Evolutionary conservation across 53 echinoderm and acorn worm genomes (phyloP).

Genomic region (Mesocentrotus franciscanus): DNA sequence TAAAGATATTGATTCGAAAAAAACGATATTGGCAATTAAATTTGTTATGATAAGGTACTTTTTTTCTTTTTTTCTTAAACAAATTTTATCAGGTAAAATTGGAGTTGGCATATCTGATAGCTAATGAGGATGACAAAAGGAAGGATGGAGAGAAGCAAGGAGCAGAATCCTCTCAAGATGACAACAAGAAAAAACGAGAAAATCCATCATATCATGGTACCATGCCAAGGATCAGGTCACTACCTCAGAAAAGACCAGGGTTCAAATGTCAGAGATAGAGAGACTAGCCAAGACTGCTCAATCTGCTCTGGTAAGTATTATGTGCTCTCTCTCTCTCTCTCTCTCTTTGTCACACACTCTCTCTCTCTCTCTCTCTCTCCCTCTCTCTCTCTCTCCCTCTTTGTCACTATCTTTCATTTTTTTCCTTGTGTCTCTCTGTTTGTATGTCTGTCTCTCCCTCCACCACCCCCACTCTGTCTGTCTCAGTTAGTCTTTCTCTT

Average conservation of each 20-base stretch:
- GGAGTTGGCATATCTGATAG: slow-evolving; percentile 49
- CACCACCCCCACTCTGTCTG: neutral
- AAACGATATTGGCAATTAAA: neutral
- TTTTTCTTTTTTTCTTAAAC: too few species aligned
- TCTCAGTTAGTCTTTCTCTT: neutral
- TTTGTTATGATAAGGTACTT: neutral
- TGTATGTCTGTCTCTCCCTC: neutral
- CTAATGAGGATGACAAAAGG: slow-evolving; percentile 36
- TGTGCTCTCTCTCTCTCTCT: neutral
- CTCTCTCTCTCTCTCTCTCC: neutral
- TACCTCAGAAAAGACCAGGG: slow-evolving; percentile 48
- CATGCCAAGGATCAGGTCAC: slow-evolving; percentile 20
- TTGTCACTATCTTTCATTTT: neutral
- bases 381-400: neutral
- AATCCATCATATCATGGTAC: neutral
- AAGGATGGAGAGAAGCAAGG: neutral
- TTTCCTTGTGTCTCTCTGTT: neutral
- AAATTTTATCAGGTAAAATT: slow-evolving; percentile 27
- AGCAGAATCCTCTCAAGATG: neutral
- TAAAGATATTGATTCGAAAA: neutral
- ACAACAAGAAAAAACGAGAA: neutral
- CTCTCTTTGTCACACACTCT: neutral
- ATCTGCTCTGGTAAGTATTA: slow-evolving; percentile 33
- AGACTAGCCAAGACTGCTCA: slow-evolving; percentile 52
- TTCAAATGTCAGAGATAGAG: slow-evolving; percentile 54